Percentiles rank a stretch among this genome's conserved stretches.
Conservation (phyloP, 2,797 vertebrate genomes). For the Lepus oiostolus region DNA sequence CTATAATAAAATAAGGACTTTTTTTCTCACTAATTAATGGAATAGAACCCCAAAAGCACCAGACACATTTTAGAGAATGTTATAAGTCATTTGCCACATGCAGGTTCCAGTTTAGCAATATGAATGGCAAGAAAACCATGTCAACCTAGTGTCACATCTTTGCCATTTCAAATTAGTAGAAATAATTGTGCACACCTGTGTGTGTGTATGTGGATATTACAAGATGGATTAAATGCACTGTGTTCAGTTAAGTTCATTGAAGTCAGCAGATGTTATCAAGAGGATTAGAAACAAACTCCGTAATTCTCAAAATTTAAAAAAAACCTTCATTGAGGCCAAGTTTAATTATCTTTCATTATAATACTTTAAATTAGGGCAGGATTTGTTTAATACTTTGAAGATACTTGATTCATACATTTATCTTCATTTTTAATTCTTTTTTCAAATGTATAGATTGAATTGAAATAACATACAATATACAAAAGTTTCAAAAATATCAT, state of each 20-base stretch:
- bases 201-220: background rate
- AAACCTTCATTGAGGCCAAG: background rate
- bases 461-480: background rate
- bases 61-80: constrained; percentile 57
- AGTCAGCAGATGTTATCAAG: background rate
- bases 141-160: background rate
- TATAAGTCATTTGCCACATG: background rate
- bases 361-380: background rate
- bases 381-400: background rate
- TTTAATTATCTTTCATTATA: background rate
- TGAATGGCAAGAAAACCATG: constrained; percentile 60
- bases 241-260: background rate
- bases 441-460: background rate
- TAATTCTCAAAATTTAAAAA: constrained; percentile 26
- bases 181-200: background rate
- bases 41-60: constrained; percentile 30
- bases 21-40: background rate
- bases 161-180: background rate
- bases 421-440: constrained; percentile 33
- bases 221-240: background rate
- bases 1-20: background rate
- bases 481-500: too few relatives aligned
- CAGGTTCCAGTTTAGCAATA: constrained; percentile 71
- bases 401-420: background rate
- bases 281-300: background rate